phyloP scores from a whole-genome alignment of 2,888 invertebrate genomes.

The Balanococcus diminutus region DNA sequence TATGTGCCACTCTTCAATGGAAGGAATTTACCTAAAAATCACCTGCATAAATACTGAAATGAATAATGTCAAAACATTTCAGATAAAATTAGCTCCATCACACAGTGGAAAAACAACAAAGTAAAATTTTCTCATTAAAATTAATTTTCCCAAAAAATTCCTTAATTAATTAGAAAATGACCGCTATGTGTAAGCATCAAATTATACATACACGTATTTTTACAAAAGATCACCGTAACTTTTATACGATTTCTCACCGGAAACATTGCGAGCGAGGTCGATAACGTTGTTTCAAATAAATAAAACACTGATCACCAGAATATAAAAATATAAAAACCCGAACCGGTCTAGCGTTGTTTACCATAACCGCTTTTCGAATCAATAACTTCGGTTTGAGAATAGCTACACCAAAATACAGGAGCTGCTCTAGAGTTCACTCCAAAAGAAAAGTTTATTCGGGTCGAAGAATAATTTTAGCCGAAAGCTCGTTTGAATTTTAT shows the following conservation, averaged over 20 bases:
- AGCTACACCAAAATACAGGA: neutral
- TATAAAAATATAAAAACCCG: slow-evolving; percentile 22
- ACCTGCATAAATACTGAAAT: no score
- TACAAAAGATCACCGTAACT: neutral
- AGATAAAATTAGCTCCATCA: no score
- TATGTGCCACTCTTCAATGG: no score
- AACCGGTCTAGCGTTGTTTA: slow-evolving; percentile 23
- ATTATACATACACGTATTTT: neutral
- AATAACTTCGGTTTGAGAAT: slow-evolving; percentile 11
- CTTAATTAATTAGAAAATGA: neutral
- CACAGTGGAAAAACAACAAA: no score
- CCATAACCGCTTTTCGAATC: slow-evolving; percentile 34
- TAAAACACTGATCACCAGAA: slow-evolving; percentile 18
- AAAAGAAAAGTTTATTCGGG: neutral
- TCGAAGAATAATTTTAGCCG: neutral
- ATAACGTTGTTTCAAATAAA: slow-evolving; percentile 5
- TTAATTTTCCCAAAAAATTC: neutral
- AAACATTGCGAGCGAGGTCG: slow-evolving; percentile 9
- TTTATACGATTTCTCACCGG: slow-evolving; percentile 28
- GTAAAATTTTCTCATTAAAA: no score
- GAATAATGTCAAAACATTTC: no score
- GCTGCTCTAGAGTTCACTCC: neutral
- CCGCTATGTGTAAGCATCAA: neutral
- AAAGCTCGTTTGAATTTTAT: neutral
- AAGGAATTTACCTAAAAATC: no score